These are phyloP conservation scores for Drosophila pachea DNA, from an alignment of 1,140 invertebrate genomes.

Conservation along the genomic window DNA sequence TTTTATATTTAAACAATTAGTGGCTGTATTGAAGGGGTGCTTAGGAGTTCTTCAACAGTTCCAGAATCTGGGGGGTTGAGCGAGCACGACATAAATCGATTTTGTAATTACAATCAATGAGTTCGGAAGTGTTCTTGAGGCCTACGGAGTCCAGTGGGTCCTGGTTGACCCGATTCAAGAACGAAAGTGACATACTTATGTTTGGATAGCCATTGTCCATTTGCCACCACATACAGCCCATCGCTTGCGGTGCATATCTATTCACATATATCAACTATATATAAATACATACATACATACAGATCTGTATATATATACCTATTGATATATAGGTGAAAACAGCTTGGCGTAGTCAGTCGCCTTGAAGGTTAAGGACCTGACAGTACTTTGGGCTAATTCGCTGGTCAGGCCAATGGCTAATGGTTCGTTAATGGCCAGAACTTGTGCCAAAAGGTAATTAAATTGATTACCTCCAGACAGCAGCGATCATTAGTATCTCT, in stretches of 20 bases:
- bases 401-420: neutral
- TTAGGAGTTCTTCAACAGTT: conserved; percentile 28
- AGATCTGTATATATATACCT: no score
- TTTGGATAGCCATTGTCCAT: conserved; percentile 11
- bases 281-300: no score
- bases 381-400: conserved; percentile 16
- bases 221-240: conserved; percentile 7
- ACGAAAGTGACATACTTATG: conserved; percentile 64
- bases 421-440: conserved; percentile 2
- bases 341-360: neutral
- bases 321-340: neutral
- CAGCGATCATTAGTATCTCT: neutral
- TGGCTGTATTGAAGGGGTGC: neutral
- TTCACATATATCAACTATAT: no score
- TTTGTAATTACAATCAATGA: conserved; percentile 69
- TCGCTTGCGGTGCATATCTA: neutral
- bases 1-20: conserved; percentile 57
- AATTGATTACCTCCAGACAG: neutral
- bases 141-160: neutral
- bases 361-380: conserved; percentile 67
- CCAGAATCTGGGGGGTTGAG: conserved; percentile 28
- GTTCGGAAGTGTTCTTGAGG: conserved; percentile 7
- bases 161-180: conserved; percentile 34
- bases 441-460: neutral
- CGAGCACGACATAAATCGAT: conserved; percentile 66